Base-by-base conservation (phyloP, 1,140 invertebrate species). In the Galleria mellonella region DNA sequence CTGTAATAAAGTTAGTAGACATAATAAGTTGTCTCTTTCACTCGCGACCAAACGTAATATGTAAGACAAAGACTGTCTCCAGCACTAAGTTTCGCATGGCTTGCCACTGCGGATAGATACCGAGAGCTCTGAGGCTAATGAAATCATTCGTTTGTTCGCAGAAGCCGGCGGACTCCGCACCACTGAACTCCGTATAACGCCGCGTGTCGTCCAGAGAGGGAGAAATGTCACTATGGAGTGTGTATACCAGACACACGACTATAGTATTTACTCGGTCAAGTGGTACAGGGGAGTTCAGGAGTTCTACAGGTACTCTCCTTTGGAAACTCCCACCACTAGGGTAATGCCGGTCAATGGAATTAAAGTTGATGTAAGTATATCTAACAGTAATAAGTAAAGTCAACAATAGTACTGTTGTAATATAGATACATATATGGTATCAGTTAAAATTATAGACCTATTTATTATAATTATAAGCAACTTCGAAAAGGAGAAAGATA, bases 231-330 rank as follows among this genome's bases (percentile, higher is more conserved):
- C 79, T 0, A 76, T 87, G 71, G 82, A 74, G 8, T 87, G 86
- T 47, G 49, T 78, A 2, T 86, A 87, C 46, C 68, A 81, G 36
- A 61, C 82, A 31, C 70, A 79, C 14, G 71, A 73, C 10, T 91
- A 93, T 47, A 81, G 82, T 13, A 88, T 94, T 15, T 94, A 94
- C 72, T 93, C 92, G 4, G 91, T 94, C 43, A 94, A 94, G 85
- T 94, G 93, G 93, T 94, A 94, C 87, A 92, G 90, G 76, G 92
- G 92, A 54, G 89, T 89, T 47, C 89, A 92, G 59, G 93, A 94
- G 81, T 94, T 94, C 84, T 94, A 92, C 77, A 89, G 93, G 77
- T 94, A 91, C 79, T 90, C 93, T 36, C 93, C 93, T 1, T 84
- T 90, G 38, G 82, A 85, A 32, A 65, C 62, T 5, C 78, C 81